A percentile compares a stretch with the other conserved stretches of the same genome.
These are phyloP conservation scores for Orchesella flavescens DNA, from an alignment of 2,888 invertebrate species.

Conservation along the genomic window DNA sequence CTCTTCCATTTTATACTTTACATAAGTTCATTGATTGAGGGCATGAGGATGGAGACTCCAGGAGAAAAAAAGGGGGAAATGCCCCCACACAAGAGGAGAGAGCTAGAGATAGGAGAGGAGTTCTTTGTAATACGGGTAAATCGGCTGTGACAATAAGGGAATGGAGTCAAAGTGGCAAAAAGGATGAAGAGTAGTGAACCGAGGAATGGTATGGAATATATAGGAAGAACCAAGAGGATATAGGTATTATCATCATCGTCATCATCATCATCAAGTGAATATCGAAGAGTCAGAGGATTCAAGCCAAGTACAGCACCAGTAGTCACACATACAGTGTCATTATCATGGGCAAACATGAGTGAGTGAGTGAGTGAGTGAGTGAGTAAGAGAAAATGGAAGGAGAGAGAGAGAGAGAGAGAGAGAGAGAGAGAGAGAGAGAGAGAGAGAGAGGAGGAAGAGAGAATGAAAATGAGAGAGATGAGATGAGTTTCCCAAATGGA, in stretches of 20 bases:
- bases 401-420: not conserved
- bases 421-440: conserved; percentile 9
- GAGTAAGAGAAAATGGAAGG: conserved; percentile 36
- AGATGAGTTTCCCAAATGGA: conserved; percentile 63
- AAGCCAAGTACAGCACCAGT: not conserved
- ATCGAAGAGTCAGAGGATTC: not conserved
- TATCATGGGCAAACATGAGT: conserved; percentile 54
- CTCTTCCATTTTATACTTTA: too few species aligned
- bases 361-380: conserved; percentile 39
- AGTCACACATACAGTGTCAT: conserved; percentile 35
- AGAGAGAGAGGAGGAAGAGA: not conserved
- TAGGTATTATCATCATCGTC: not conserved
- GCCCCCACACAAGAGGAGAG: too few species aligned
- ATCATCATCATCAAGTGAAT: not conserved
- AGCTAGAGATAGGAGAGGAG: too few species aligned
- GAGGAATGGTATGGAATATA: too few species aligned
- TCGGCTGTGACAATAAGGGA: too few species aligned
- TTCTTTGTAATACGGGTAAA: too few species aligned
- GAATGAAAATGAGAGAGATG: conserved; percentile 16
- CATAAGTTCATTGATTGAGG: too few species aligned
- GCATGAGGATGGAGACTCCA: too few species aligned
- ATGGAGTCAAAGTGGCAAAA: too few species aligned
- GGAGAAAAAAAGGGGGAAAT: too few species aligned
- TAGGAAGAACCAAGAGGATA: too few species aligned
- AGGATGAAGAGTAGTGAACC: too few species aligned